phyloP scores from a whole-genome alignment of 2,888 invertebrate genomes.

The Eremobia ochroleuca region DNA sequence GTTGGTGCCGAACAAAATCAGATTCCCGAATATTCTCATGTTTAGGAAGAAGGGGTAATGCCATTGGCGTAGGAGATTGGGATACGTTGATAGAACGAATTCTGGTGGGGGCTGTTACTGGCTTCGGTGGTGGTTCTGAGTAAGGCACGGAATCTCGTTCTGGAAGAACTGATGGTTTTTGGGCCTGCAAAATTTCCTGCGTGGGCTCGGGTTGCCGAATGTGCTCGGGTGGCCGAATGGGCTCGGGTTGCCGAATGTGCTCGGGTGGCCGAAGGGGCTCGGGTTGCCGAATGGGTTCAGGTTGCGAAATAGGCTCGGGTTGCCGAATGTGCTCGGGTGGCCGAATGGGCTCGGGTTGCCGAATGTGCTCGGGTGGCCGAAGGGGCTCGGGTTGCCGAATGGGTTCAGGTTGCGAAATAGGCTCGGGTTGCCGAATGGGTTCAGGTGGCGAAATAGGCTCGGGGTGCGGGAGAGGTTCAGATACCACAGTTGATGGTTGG shows the following conservation, averaged over 20 bases:
- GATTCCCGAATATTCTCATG: conserved; percentile 28
- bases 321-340: not conserved
- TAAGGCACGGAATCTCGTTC: not conserved
- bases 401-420: not conserved
- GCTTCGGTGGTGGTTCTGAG: not conserved
- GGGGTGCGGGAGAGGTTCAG: conserved; percentile 20
- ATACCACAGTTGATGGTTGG: not conserved
- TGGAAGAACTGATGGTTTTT: not conserved
- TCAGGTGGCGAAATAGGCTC: not conserved
- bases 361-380: accelerated
- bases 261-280: not conserved
- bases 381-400: not conserved
- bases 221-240: not conserved
- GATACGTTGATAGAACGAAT: not conserved
- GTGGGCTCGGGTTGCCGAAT: not conserved
- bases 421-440: not conserved
- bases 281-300: not conserved
- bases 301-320: not conserved
- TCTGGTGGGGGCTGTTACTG: not conserved
- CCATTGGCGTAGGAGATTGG: not conserved
- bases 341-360: not conserved
- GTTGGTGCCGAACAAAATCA: conserved; percentile 24
- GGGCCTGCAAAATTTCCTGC: not conserved
- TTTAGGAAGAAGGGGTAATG: conserved; percentile 47
- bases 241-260: not conserved